A percentile compares a stretch with the other conserved stretches of the same genome.
Conservation (phyloP, 2,113 vertebrate genomes). For the Rhineura floridana region DNA sequence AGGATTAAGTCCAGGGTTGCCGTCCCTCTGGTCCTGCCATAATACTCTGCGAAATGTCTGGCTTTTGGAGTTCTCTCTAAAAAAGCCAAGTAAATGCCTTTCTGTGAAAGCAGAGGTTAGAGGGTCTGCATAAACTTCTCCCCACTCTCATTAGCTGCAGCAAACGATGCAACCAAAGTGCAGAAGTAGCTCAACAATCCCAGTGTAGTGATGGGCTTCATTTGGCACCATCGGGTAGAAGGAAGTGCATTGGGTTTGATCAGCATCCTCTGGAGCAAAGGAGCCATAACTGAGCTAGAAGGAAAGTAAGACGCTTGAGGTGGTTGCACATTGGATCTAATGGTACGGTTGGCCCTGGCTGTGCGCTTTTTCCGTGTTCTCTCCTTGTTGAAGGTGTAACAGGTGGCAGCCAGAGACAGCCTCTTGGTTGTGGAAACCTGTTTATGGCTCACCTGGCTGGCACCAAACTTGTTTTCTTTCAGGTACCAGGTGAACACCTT, state of each 20-base stretch:
- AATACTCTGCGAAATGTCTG: neutral
- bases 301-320: neutral
- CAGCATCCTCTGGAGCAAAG: neutral
- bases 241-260: neutral
- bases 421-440: too few species aligned
- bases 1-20: too few species aligned
- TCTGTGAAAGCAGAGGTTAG: neutral
- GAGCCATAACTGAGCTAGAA: neutral
- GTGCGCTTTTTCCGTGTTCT: too few species aligned
- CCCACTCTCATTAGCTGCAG: neutral
- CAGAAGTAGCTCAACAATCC: neutral
- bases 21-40: accelerated
- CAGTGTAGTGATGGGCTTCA: neutral
- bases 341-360: too few species aligned
- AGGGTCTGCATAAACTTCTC: neutral
- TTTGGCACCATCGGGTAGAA: neutral
- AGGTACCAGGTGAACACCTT: too few species aligned
- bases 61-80: neutral
- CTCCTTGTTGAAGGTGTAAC: too few species aligned
- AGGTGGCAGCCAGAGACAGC: too few species aligned
- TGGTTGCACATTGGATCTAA: too few species aligned
- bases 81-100: neutral
- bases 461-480: too few species aligned
- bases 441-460: too few species aligned
- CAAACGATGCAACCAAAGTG: neutral